A percentile compares a stretch with the other conserved stretches of the same genome.
phyloP scores from a whole-genome alignment of 2,888 invertebrate genomes.

The Eupithecia insigniata region DNA sequence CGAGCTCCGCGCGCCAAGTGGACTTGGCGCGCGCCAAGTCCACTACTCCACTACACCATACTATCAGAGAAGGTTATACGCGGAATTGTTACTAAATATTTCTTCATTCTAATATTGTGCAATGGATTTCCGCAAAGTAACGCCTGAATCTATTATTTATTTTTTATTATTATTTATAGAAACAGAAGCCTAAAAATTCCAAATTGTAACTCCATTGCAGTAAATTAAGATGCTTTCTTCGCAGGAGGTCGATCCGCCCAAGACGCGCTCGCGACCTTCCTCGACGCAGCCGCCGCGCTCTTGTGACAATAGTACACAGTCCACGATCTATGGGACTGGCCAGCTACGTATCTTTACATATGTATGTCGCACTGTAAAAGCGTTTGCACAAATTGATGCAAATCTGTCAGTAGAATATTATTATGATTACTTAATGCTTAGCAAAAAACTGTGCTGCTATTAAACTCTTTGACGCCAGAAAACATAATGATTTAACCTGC shows the following conservation, averaged over 20 bases:
- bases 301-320: background rate
- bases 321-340: background rate
- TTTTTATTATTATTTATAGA: no score
- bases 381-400: background rate
- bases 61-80: no score
- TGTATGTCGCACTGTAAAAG: background rate
- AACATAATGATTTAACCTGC: no score
- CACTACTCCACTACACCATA: no score
- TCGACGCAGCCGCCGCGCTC: conserved; percentile 7
- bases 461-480: background rate
- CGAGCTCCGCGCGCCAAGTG: no score
- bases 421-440: background rate
- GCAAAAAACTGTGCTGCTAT: background rate
- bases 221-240: background rate
- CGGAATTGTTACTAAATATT: no score
- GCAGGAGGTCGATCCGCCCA: conserved; percentile 6
- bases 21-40: no score
- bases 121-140: no score
- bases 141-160: no score
- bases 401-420: background rate
- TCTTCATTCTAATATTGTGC: no score
- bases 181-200: background rate
- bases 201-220: background rate
- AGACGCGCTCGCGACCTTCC: background rate
- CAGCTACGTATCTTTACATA: background rate